Conservation (phyloP, 2,797 vertebrate genomes). For the Taenioides sp. region DNA sequence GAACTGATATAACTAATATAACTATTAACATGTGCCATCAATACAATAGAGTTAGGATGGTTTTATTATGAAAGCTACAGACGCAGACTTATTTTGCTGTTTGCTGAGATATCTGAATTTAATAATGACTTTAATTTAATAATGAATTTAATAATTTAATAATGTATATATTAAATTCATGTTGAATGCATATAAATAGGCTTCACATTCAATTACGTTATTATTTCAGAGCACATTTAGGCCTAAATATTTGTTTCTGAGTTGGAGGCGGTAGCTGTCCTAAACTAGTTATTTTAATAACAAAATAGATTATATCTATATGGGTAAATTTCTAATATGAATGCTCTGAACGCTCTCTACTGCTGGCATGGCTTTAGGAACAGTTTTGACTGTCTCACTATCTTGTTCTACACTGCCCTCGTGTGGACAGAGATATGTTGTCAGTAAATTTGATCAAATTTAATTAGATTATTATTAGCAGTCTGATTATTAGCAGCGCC, state of each 20-base stretch:
- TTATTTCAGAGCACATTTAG: background rate
- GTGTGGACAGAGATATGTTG: slow-evolving; percentile 11
- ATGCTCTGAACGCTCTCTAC: background rate
- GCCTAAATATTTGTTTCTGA: background rate
- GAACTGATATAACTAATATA: too few relatives aligned
- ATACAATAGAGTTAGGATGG: background rate
- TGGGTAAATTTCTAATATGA: background rate
- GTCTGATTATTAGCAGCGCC: background rate
- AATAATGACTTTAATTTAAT: too few relatives aligned
- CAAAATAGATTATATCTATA: background rate
- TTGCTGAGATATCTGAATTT: too few relatives aligned
- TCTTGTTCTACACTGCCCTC: slow-evolving; percentile 25
- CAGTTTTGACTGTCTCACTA: background rate
- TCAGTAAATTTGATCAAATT: background rate
- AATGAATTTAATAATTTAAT: too few relatives aligned
- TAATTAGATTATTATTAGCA: background rate
- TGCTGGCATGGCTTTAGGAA: background rate
- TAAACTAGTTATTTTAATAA: background rate
- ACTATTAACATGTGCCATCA: background rate
- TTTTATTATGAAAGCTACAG: background rate
- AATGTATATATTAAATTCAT: background rate
- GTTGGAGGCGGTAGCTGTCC: background rate
- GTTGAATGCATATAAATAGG: too few relatives aligned
- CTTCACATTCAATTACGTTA: background rate
- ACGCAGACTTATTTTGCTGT: background rate